These are phyloP conservation scores for Macrophya annulata DNA, from an alignment of 2,888 invertebrate species.

Conservation along the genomic window DNA sequence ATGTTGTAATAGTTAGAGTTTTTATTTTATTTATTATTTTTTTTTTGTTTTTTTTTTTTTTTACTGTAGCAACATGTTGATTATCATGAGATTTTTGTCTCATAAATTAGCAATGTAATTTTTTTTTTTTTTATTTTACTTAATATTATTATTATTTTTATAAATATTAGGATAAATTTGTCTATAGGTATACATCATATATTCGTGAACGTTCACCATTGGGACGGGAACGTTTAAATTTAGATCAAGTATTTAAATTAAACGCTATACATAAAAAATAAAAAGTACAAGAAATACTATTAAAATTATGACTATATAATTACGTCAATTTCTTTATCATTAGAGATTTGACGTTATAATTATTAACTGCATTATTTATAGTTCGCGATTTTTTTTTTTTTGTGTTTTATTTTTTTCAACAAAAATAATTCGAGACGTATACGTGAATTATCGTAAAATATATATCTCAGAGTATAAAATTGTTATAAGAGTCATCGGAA, in stretches of 20 bases:
- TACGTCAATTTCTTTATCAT: slow-evolving; percentile 21
- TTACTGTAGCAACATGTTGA: not conserved
- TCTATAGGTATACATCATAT: not conserved
- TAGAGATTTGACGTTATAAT: slow-evolving; percentile 22
- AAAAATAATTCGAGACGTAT: not conserved
- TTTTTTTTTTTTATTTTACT: too few relatives aligned
- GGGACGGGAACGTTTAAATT: too few relatives aligned
- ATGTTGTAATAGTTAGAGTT: not conserved
- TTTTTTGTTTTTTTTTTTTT: not conserved
- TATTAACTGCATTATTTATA: not conserved
- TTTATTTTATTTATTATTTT: too few relatives aligned
- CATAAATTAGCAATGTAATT: slow-evolving; percentile 12
- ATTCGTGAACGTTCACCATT: not conserved
- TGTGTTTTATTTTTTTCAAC: too few relatives aligned
- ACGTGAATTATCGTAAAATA: not conserved
- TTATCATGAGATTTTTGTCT: slow-evolving; percentile 9
- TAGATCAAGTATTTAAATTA: not conserved
- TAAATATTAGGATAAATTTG: slow-evolving; percentile 46
- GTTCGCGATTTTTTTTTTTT: too few relatives aligned
- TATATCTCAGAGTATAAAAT: not conserved
- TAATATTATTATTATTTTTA: not conserved
- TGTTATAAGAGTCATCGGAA: not conserved
- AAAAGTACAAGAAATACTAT: not conserved
- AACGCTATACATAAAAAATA: not conserved
- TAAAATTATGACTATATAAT: slow-evolving; percentile 20